Base-by-base conservation (phyloP, 1,140 invertebrate genomes). In the Papilio polyxenes region DNA sequence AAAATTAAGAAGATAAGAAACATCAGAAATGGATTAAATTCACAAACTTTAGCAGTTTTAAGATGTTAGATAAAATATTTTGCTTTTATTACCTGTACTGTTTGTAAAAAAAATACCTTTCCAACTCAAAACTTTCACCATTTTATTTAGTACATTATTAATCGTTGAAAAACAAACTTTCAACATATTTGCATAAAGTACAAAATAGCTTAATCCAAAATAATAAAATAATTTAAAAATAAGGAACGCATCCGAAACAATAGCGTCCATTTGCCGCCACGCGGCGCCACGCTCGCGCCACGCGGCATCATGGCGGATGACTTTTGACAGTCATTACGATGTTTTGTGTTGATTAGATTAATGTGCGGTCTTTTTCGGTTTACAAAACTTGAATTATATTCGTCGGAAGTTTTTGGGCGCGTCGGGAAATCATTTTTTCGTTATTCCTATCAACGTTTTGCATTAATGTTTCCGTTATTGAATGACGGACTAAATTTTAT, bases 341-440 rank as follows among this genome's bases (percentile, higher is more conserved):
- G 91, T 92, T 92, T 93, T 93, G 92, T 93, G 92, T 92, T 93
- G 88, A 93, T 93, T 93, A 93, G 92, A 93, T 93, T 93, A 93
- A 93, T 93, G 92, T 91, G 88, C 85, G 88, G 87, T 91, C 83
- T 87, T 85, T 76, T 86, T 87, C 83, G 81, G 82, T 72, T 82
- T 82, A 72, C 74, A 81, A 81, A 81, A 65, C 40, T 80, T 80
- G 49, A 69, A 80, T 69, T 20, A 49, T 80, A 65, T 65, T 65
- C 72, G 49, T 81, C 82, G 83, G 82, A 83, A 85, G 82, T 81
- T 72, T 49, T 81, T 81, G 83, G 84, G 82, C 76, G 83, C 62
- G 80, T 80, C 82, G 79, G 81, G 83, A 83, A 86, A 87, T 83
- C 83, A 81, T 85, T 85, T 86, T 85, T 85, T 83, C 51, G 83